phyloP scores from a whole-genome alignment of 2,797 vertebrate species.

The Sebastes matsubarae region DNA sequence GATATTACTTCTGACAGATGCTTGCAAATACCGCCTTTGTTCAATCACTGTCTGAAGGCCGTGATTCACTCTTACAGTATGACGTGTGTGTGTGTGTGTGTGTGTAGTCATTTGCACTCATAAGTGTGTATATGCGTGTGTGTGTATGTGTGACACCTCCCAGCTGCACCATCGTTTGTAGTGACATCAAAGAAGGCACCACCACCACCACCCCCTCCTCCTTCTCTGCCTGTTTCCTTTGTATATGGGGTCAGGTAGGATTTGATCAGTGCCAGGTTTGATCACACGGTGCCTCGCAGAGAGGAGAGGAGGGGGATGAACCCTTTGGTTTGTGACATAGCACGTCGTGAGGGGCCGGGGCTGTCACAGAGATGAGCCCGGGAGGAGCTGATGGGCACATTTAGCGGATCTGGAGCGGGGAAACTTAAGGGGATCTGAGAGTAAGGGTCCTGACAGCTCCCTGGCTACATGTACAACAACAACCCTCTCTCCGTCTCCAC shows the following conservation, averaged over 20 bases:
- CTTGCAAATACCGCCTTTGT: constrained; percentile 71
- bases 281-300: constrained; percentile 74
- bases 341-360: constrained; percentile 52
- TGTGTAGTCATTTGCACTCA: constrained; percentile 54
- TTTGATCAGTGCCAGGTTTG: constrained; percentile 83
- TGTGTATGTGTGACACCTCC: constrained; percentile 62
- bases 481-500: constrained; percentile 31
- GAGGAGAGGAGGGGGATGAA: constrained; percentile 53
- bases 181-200: constrained; percentile 80
- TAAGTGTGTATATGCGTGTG: constrained; percentile 32
- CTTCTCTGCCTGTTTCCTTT: constrained; percentile 62
- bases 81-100: constrained; percentile 5
- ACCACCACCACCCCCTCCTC: constrained; percentile 13
- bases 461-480: constrained; percentile 56
- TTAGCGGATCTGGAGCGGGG: constrained; percentile 60
- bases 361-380: constrained; percentile 75
- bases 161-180: constrained; percentile 79
- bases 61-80: constrained; percentile 52
- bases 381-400: constrained; percentile 69
- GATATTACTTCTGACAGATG: constrained; percentile 74
- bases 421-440: constrained; percentile 72
- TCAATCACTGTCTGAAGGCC: constrained; percentile 65
- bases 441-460: constrained; percentile 70
- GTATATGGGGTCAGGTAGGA: constrained; percentile 76
- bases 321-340: constrained; percentile 81